A percentile compares a stretch with the other conserved stretches of the same genome.
Evolutionary conservation across 2,113 vertebrate genomes (phyloP).

Genomic region (Neolamprologus tretocephalus): DNA sequence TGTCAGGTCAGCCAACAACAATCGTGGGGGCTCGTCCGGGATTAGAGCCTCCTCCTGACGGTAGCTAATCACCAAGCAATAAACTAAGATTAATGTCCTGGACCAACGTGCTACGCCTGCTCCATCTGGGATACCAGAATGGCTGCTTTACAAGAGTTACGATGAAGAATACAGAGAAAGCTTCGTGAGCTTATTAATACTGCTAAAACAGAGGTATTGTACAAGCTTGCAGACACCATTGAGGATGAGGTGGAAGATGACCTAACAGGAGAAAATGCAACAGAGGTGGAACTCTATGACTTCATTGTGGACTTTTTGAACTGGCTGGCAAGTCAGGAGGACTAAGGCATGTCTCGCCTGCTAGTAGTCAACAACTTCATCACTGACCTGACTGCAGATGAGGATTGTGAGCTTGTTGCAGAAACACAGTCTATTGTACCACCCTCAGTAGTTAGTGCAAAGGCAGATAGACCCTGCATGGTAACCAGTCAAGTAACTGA

Average conservation of each 20-base stretch:
- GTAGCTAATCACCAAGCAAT: not conserved
- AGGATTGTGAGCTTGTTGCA: not conserved
- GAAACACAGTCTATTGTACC: not conserved
- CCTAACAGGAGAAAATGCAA: not conserved
- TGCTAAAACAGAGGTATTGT: not conserved
- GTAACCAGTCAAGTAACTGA: not conserved
- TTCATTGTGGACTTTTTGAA: not conserved
- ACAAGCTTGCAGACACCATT: not conserved
- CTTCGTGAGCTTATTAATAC: not conserved
- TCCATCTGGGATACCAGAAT: not conserved
- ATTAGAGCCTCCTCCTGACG: not conserved
- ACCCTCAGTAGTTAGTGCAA: not conserved
- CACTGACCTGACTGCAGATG: not conserved
- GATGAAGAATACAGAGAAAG: not conserved
- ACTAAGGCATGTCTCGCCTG: not conserved
- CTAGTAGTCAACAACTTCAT: not conserved
- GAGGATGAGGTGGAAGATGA: not conserved
- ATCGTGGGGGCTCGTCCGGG: not conserved
- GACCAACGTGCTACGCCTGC: not conserved
- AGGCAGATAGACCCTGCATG: not conserved
- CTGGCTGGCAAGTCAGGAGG: not conserved
- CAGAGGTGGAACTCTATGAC: not conserved
- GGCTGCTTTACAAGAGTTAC: not conserved
- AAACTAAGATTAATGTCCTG: not conserved
- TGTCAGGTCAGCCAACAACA: not conserved